Conservation (phyloP, 1,140 invertebrate species). For the Onthophagus taurus region DNA sequence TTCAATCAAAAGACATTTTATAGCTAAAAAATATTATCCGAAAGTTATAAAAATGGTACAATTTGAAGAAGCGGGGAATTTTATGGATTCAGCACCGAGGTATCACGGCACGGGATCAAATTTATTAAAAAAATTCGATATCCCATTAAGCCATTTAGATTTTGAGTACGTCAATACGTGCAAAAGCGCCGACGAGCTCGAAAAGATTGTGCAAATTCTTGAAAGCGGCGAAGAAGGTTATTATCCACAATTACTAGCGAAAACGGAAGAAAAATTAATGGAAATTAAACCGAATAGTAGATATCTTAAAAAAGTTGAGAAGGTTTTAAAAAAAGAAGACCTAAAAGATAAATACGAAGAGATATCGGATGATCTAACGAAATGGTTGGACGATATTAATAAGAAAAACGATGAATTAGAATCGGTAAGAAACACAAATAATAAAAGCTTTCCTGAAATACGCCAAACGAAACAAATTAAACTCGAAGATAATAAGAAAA, state of each 20-base stretch:
- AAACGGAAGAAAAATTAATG: conserved; percentile 45
- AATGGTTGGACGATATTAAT: conserved; percentile 23
- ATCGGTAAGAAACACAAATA: conserved; percentile 18
- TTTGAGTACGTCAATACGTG: conserved; percentile 49
- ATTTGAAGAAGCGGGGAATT: conserved; percentile 17
- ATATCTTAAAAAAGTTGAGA: conserved; percentile 40
- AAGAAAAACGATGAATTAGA: conserved; percentile 27
- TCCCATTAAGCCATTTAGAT: conserved; percentile 50
- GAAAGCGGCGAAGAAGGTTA: conserved; percentile 58
- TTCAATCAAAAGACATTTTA: neutral
- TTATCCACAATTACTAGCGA: conserved; percentile 48
- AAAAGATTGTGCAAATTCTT: conserved; percentile 50
- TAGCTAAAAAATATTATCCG: neutral
- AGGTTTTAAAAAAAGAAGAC: conserved; percentile 40
- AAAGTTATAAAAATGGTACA: conserved; percentile 1
- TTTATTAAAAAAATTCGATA: conserved; percentile 45
- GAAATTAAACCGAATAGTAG: conserved; percentile 45
- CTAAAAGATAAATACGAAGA: conserved; percentile 33
- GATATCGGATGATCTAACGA: conserved; percentile 37
- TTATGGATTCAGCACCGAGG: neutral
- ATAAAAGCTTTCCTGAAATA: conserved; percentile 13
- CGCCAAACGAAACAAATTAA: conserved; percentile 19
- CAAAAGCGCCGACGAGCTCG: conserved; percentile 43
- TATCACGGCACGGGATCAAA: conserved; percentile 20
- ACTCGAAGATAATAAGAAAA: conserved; percentile 16